These are phyloP conservation scores for Gyrodactylus salaris DNA, from an alignment of 1,140 invertebrate species.

Conservation along the genomic window DNA sequence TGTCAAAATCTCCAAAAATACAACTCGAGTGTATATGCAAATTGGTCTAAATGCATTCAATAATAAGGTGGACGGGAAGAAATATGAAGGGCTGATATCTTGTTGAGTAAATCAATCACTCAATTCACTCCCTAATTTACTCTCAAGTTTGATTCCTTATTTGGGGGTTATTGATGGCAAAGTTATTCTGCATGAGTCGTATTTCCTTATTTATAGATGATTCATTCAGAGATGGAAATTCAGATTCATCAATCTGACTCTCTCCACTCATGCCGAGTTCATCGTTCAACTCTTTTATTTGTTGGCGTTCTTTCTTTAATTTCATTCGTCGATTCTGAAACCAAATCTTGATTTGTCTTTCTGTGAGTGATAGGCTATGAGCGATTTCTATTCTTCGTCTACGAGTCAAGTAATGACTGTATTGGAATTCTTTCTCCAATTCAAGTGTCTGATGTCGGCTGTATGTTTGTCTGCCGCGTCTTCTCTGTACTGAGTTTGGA, in stretches of 20 bases:
- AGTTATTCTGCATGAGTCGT: no score
- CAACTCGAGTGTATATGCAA: no score
- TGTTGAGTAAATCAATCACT: no score
- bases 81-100: no score
- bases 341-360: constrained; percentile 42
- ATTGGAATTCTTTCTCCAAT: constrained; percentile 31
- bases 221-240: no score
- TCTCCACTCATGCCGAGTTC: not conserved
- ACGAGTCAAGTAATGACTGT: constrained; percentile 30
- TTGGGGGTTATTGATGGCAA: no score
- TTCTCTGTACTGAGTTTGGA: constrained; percentile 4
- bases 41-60: no score
- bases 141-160: no score
- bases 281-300: constrained; percentile 5
- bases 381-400: constrained; percentile 52
- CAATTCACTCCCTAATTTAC: no score
- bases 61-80: no score
- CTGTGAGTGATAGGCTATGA: constrained; percentile 47
- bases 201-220: no score
- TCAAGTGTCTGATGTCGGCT: constrained; percentile 43
- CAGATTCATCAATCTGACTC: not conserved
- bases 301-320: constrained; percentile 42
- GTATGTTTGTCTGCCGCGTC: constrained; percentile 23
- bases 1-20: no score
- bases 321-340: constrained; percentile 88